Evolutionary conservation across 1,140 invertebrate genomes (phyloP).

Genomic region (Euwallacea similis): DNA sequence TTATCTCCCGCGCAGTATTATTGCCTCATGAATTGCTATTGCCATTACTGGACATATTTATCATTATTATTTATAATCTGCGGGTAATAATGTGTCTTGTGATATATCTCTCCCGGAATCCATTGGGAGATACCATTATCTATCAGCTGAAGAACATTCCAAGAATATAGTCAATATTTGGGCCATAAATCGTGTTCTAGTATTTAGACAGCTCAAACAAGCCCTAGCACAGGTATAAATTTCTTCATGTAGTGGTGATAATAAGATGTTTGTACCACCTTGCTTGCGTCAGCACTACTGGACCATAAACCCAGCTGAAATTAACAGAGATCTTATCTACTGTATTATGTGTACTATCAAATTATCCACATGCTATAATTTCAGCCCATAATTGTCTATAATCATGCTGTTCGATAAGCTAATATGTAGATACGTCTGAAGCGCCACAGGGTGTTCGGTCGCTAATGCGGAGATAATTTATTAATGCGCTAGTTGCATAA

Average conservation of each 20-base stretch:
- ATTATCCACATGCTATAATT: slow-evolving; percentile 28
- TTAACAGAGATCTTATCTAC: slow-evolving; percentile 20
- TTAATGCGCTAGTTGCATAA: slow-evolving; percentile 14
- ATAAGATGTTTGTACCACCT: too few relatives aligned
- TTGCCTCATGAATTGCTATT: slow-evolving; percentile 11
- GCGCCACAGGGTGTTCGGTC: slow-evolving; percentile 26
- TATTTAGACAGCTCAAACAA: too few relatives aligned
- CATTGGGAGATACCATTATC: too few relatives aligned
- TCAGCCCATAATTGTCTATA: slow-evolving; percentile 26
- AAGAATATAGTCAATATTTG: too few relatives aligned
- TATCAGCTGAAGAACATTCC: too few relatives aligned
- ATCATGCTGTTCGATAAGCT: slow-evolving; percentile 26
- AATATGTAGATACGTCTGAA: slow-evolving; percentile 25
- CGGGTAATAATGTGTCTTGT: neutral
- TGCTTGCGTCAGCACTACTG: too few relatives aligned
- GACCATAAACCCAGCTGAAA: neutral
- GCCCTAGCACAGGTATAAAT: too few relatives aligned
- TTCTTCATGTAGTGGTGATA: too few relatives aligned
- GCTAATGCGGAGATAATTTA: slow-evolving; percentile 23
- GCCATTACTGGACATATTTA: slow-evolving; percentile 23
- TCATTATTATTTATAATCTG: slow-evolving; percentile 29
- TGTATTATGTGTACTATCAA: slow-evolving; percentile 23
- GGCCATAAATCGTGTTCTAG: too few relatives aligned
- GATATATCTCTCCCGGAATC: too few relatives aligned
- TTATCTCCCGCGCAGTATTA: slow-evolving; percentile 20